These are phyloP conservation scores for Salpingus planirostris DNA, from an alignment of 2,888 invertebrate genomes.

Conservation along the genomic window DNA sequence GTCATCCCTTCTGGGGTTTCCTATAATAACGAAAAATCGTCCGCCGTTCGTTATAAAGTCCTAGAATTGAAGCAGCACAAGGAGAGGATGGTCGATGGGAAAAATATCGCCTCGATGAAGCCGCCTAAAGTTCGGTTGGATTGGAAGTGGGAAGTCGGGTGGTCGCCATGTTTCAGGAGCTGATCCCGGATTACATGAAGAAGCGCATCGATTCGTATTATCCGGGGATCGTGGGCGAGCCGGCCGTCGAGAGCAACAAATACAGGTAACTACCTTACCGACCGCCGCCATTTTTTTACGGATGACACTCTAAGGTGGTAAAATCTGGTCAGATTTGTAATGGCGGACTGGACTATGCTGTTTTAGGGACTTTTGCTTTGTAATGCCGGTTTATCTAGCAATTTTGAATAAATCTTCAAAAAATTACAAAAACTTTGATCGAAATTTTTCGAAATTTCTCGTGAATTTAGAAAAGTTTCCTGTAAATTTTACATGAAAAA, in stretches of 20 bases:
- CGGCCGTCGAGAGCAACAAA: conserved; percentile 65
- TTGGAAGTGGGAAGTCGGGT: conserved; percentile 79
- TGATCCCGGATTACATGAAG: conserved; percentile 29
- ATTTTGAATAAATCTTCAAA: too few relatives aligned
- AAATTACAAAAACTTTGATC: too few relatives aligned
- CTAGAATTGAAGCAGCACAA: conserved; percentile 32
- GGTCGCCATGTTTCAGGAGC: conserved; percentile 71
- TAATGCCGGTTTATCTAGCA: too few relatives aligned
- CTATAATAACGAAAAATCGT: conserved; percentile 24
- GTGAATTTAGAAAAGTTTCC: too few relatives aligned
- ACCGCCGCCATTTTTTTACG: too few relatives aligned
- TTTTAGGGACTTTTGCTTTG: too few relatives aligned
- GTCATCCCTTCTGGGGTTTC: conserved; percentile 35
- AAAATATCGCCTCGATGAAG: conserved; percentile 62
- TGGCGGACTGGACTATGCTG: too few relatives aligned
- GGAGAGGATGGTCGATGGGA: conserved; percentile 48
- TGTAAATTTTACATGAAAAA: too few relatives aligned
- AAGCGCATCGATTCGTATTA: conserved; percentile 49
- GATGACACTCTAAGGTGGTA: too few relatives aligned
- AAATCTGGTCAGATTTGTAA: too few relatives aligned
- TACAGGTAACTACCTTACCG: conserved; percentile 58
- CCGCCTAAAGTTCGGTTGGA: conserved; percentile 58
- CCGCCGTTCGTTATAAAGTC: conserved; percentile 21
- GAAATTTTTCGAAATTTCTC: too few relatives aligned
- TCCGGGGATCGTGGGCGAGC: conserved; percentile 76